Conservation (phyloP, 23 tunicate genomes). For the Trididemnum miniatum region DNA sequence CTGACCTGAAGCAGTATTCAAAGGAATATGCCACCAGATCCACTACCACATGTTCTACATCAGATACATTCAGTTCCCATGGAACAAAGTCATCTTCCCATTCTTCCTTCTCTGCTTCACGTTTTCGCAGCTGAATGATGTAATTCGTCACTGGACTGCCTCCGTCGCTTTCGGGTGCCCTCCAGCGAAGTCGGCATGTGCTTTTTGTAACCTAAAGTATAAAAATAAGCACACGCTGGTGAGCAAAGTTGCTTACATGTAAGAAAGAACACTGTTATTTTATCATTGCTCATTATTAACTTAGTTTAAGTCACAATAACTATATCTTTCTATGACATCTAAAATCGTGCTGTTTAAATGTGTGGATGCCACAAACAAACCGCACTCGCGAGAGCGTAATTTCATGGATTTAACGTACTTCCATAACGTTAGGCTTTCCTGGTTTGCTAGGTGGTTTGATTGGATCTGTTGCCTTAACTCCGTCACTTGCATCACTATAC, state of each 20-base stretch:
- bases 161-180: slow-evolving; percentile 78
- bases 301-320: too few species aligned
- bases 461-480: slow-evolving; percentile 73
- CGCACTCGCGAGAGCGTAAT: too few species aligned
- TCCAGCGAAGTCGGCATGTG: slow-evolving; percentile 83
- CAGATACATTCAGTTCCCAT: slow-evolving; percentile 76
- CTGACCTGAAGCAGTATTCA: slow-evolving; percentile 86
- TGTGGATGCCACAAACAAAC: too few species aligned
- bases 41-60: slow-evolving; percentile 77
- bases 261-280: too few species aligned
- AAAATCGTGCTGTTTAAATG: too few species aligned
- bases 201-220: slow-evolving; percentile 61
- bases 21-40: slow-evolving; percentile 81
- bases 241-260: too few species aligned
- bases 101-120: slow-evolving; percentile 33
- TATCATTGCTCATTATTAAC: too few species aligned
- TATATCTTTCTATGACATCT: too few species aligned
- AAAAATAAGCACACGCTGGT: too few species aligned
- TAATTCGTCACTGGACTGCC: slow-evolving; percentile 74
- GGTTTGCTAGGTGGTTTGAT: slow-evolving; percentile 94
- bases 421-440: slow-evolving; percentile 89
- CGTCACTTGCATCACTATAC: slow-evolving; percentile 81
- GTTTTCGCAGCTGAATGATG: slow-evolving; percentile 62
- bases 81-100: slow-evolving; percentile 90
- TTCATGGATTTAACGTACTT: too few species aligned